Base-by-base conservation (phyloP, 2,888 invertebrate species). In the Aethes cnicana region DNA sequence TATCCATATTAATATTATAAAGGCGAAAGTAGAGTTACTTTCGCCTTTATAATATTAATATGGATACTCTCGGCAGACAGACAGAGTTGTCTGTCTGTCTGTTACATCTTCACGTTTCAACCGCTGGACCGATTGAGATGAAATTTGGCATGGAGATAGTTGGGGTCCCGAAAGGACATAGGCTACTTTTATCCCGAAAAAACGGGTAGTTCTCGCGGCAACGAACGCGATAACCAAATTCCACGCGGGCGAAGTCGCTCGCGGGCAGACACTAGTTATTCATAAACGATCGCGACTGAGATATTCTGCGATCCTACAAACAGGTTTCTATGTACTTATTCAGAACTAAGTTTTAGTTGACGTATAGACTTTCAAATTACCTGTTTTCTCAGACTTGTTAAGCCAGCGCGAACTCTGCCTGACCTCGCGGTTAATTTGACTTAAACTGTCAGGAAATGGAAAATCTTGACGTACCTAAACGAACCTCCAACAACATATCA, bases 371-470 rank as follows among this genome's bases (percentile, higher is more conserved):
- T 49, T 33, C 48, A 54, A 37, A 54, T 54, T 42, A 52, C 46
- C 46, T 33, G 52, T 72, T 76, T 69, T 66, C 66, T 64, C 63
- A 68, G 63, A 62, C 72, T 75, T 69, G 69, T 78, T 80, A 76
- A 69, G 68, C 59, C 48, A 62, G 56, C 61, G 76, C 73, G 69
- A 77, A 71, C 64, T 68, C 55, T 32, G 58, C 55, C 59, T 69
- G 61, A 68, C 72, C 68, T 73, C 66, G 59, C 47, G 43, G 66
- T 64, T 74, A 74, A 78, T 79, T 72, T 70, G 64, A 69, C 69
- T 69, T 63, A 62, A 65, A 67, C 63, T 62, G 58, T 20, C 46
- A 56, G 47, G 59, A 66, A 70, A 73, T 72, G 76, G 75, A 74
- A 79, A 77, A 72, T 74, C 67, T 70, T 16, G 55, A 55, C 60